Base-by-base conservation (phyloP, 2,797 vertebrate species). In the Apodemus agrarius region DNA sequence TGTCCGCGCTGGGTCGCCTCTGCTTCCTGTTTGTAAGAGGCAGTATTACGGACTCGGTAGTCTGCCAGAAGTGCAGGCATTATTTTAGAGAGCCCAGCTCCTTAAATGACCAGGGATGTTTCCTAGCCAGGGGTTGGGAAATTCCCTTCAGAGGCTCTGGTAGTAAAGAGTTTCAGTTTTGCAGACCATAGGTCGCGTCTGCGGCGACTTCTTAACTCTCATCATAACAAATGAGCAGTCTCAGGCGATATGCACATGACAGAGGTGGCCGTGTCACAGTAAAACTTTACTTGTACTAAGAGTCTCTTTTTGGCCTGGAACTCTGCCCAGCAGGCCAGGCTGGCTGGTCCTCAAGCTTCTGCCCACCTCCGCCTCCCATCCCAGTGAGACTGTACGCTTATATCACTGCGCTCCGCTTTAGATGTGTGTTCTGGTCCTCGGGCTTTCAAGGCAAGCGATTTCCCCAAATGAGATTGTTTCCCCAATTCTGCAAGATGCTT, bases 231-330 rank as follows among this genome's bases (percentile, higher is more conserved):
- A 74, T 37, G 85, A 81, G 40, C 57, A 43, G 16, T 54, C 74
- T 19, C 11, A 52, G 61, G 34, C 3, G 37, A 78, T 19, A 52
- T 10, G 9, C 10, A 8, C 6, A 26, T 6, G 3, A 82, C 0
- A 22, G 81, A 49, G 3, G 3, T 37, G 67, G 22, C 74, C 26
- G 19, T 37, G 40, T 85, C 54, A 65, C 65, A 65, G 78, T 80
- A 93, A 91, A 88, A 82, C 74, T 88, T 97, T 49, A 80, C 85
- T 76, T 86, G 67, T 31, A 59, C 79, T 95, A 7, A 84, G 1
- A 78, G 67, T 74, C n/a, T 88, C 85, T 57, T 3, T 3, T 74
- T 88, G 67, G 49, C 7, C 65, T 86, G 61, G 13, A 87, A 57
- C 49, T 24, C 24, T 40, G 49, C 67, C 49, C 1, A 12, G 69